phyloP scores from a whole-genome alignment of 2,888 invertebrate species.

The Athalia rosae region DNA sequence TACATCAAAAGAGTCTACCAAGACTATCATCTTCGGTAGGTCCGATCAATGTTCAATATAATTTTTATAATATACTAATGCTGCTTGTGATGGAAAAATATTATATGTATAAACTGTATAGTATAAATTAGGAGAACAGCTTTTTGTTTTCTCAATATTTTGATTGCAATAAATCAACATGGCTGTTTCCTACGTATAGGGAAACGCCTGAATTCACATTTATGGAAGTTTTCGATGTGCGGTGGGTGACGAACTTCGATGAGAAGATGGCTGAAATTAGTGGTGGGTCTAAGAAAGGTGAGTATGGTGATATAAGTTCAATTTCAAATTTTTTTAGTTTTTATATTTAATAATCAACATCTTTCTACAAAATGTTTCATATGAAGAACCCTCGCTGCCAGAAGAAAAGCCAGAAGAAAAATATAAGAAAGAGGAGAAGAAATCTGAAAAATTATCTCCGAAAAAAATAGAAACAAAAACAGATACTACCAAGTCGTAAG shows the following conservation, averaged over 20 bases:
- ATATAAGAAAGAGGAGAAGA: constrained; percentile 63
- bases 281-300: constrained; percentile 64
- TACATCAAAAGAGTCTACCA: constrained; percentile 80
- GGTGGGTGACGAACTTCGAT: constrained; percentile 72
- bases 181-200: constrained; percentile 64
- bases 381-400: constrained; percentile 55
- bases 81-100: constrained; percentile 5
- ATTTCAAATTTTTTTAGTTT: constrained; percentile 9
- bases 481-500: constrained; percentile 65
- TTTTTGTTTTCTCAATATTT: constrained; percentile 13
- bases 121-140: constrained; percentile 1
- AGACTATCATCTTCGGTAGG: constrained; percentile 80
- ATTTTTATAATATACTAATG: constrained; percentile 26
- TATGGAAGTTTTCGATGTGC: constrained; percentile 72
- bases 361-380: constrained; percentile 48
- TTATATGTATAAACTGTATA: not conserved
- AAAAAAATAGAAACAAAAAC: constrained; percentile 61
- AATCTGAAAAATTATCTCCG: constrained; percentile 58
- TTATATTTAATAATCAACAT: constrained; percentile 21
- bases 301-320: constrained; percentile 55
- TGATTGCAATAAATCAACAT: constrained; percentile 37
- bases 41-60: constrained; percentile 49
- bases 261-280: constrained; percentile 70
- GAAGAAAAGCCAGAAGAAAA: constrained; percentile 61
- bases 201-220: constrained; percentile 73